Evolutionary conservation across 2,797 vertebrate genomes (phyloP), one percentile per base, ranked within the genome.

Genomic region (Acipenser ruthenus): DNA sequence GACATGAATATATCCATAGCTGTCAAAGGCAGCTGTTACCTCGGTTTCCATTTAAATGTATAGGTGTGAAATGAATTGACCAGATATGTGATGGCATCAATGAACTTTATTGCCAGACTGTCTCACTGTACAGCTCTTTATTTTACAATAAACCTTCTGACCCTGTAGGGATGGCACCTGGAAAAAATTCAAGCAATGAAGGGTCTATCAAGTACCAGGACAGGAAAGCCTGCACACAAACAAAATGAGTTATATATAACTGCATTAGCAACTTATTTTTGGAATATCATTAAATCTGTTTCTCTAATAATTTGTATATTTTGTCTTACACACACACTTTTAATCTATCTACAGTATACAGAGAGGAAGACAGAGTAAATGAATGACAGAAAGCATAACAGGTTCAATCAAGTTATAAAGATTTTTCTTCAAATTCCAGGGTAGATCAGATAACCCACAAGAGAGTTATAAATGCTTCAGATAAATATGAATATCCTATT

Each of bases 401-500:
- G 76, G 78, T 82, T 84, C 78, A 74, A 78, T 79, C 84, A 83
- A 78, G 80, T 79, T 75, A 76, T 76, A 60, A 78, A 84, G 86
- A 87, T 91, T 89, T 88, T 88, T 87, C 80, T 78, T 66, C 76
- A 82, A 82, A 86, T 79, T 74, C 75, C 77, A 79, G 73, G 78
- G 4, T 37, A 62, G 84, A 87, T 90, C 85, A 72, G 75, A 85
- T 89, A 75, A 76, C 86, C 70, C 69, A 83, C 81, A 77, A 66
- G 77, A 80, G 80, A 74, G 87, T 77, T 73, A 78, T 88, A 87
- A 88, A 89, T 83, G 77, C 78, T 77, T 86, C 82, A 84, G 79
- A 83, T 80, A 78, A 74, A 82, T 80, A 71, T 84, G 84, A 11
- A 49, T 83, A 82, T 82, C 83, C 81, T 77, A 70, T 70, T 72